These are phyloP conservation scores for Pocillopora grandis DNA, from an alignment of 92 coral and sea anemone genomes.

Conservation along the genomic window DNA sequence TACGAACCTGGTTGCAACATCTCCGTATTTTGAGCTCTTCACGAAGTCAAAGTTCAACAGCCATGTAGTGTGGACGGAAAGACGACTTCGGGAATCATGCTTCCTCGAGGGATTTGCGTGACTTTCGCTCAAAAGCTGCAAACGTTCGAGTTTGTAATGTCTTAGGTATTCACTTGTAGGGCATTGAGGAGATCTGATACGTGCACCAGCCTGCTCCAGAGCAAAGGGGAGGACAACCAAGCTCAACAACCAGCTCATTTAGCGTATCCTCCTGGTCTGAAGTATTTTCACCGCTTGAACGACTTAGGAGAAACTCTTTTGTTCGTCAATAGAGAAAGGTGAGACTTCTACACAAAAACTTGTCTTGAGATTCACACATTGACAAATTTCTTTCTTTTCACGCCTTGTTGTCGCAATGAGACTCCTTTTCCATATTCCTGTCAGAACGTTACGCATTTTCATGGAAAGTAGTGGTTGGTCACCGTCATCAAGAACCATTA, in stretches of 20 bases:
- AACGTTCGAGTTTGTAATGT: constrained; percentile 45
- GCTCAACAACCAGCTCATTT: constrained; percentile 50
- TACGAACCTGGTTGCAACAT: too few relatives aligned
- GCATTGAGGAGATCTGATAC: constrained; percentile 34
- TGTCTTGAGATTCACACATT: constrained; percentile 48
- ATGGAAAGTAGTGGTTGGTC: constrained; percentile 59
- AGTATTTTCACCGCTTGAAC: constrained; percentile 3
- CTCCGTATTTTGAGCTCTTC: too few relatives aligned
- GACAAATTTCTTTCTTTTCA: constrained; percentile 47
- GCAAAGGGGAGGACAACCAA: constrained; percentile 75
- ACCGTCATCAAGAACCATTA: constrained; percentile 62
- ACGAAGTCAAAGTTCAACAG: constrained; percentile 63
- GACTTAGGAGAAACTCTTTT: constrained; percentile 39
- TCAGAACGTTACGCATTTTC: constrained; percentile 50
- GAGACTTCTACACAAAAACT: constrained; percentile 44
- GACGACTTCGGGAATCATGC: constrained; percentile 54
- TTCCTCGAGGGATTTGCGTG: constrained; percentile 41
- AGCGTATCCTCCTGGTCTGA: constrained; percentile 22
- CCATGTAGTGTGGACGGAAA: constrained; percentile 74
- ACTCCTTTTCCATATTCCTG: constrained; percentile 63
- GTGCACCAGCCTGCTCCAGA: constrained; percentile 77
- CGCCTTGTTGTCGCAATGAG: constrained; percentile 64
- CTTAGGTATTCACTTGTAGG: constrained; percentile 40
- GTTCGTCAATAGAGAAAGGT: constrained; percentile 40
- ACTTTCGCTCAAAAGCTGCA: constrained; percentile 44